A percentile compares a stretch with the other conserved stretches of the same genome.
Conservation (phyloP, 2,888 invertebrate genomes). For the Muscina levida region DNA sequence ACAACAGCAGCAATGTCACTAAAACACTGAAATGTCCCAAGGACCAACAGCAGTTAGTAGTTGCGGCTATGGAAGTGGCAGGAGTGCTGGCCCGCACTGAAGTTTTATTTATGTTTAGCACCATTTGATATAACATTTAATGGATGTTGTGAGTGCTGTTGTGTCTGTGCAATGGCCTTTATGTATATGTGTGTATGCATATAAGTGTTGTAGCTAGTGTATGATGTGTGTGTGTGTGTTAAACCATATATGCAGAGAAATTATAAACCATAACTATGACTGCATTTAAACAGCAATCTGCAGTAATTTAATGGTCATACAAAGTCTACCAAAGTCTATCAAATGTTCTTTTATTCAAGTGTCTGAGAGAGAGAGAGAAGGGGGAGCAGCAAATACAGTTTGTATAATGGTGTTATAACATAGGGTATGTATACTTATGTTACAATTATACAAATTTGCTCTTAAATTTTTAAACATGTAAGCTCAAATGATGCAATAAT, state of each 20-base stretch:
- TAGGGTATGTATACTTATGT: too few species aligned
- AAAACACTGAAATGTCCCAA: constrained; percentile 6
- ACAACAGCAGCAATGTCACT: constrained; percentile 41
- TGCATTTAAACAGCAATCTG: constrained; percentile 27
- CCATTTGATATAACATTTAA: constrained; percentile 25
- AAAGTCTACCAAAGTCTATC: constrained; percentile 13
- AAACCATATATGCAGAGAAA: constrained; percentile 7
- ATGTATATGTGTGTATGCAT: not conserved
- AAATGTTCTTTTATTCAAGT: constrained; percentile 2
- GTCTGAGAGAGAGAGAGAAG: not conserved
- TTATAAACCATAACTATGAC: constrained; percentile 35
- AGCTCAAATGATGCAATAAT: too few species aligned
- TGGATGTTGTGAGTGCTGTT: constrained; percentile 5
- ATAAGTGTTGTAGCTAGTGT: too few species aligned
- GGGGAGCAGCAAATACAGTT: too few species aligned
- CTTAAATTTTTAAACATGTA: too few species aligned
- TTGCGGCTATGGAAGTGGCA: too few species aligned
- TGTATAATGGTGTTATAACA: too few species aligned
- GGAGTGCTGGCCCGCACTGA: not conserved
- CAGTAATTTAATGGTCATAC: constrained; percentile 29
- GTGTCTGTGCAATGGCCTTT: not conserved
- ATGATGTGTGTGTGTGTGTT: constrained; percentile 1
- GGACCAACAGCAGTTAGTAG: too few species aligned
- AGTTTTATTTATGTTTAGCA: constrained; percentile 50
- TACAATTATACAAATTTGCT: too few species aligned